Percentiles rank a stretch among this genome's conserved stretches.
Evolutionary conservation across 2,113 vertebrate genomes (phyloP).

Genomic region (Agapornis roseicollis): DNA sequence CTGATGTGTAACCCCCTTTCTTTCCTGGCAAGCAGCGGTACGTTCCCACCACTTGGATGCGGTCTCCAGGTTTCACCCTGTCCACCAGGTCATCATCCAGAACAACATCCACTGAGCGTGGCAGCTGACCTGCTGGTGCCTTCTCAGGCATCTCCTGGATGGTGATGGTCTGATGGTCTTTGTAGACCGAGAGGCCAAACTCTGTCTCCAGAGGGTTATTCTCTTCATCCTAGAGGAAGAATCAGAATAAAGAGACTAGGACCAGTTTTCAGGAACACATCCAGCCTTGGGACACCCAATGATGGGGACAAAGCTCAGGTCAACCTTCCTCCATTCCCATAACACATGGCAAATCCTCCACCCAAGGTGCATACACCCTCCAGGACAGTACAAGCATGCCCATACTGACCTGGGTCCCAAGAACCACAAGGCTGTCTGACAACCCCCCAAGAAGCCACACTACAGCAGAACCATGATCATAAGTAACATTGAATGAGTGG

Average conservation of each 20-base stretch:
- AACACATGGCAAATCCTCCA: neutral
- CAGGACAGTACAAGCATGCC: neutral
- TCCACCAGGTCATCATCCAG: constrained; percentile 96
- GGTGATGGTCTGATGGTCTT: constrained; percentile 95
- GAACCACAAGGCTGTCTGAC: neutral
- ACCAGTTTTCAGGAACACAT: neutral
- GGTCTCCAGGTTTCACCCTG: constrained; percentile 89
- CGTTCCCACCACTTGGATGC: constrained; percentile 91
- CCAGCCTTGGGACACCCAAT: too few relatives aligned
- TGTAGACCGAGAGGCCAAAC: constrained; percentile 91
- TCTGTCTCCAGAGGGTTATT: constrained; percentile 97
- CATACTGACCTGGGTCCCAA: neutral
- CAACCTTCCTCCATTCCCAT: neutral
- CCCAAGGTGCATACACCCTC: neutral
- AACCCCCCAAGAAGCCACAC: neutral
- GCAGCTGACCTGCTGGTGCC: constrained; percentile 94
- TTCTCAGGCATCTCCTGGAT: constrained; percentile 99
- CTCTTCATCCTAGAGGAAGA: constrained; percentile 86
- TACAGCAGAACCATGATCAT: neutral
- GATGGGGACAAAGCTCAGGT: neutral
- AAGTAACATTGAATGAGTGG: neutral
- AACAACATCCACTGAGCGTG: constrained; percentile 92
- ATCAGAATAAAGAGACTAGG: neutral
- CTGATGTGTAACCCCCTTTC: constrained; percentile 93
- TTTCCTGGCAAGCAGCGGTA: constrained; percentile 95